Percentiles rank a stretch among this genome's conserved stretches.
phyloP scores from a whole-genome alignment of 2,888 invertebrate species.

The Ectobius pallidus region DNA sequence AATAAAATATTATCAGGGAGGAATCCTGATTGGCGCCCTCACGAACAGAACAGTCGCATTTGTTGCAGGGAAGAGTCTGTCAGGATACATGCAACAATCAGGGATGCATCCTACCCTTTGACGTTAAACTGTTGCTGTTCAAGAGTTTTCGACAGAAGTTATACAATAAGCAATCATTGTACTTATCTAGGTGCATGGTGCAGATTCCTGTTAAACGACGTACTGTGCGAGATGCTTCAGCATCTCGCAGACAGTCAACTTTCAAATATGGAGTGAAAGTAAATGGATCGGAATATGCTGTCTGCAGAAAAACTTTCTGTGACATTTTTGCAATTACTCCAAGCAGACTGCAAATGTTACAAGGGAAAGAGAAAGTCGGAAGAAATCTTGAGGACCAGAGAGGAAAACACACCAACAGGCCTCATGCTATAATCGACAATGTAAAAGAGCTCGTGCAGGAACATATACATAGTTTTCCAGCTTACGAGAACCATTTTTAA shows the following conservation, averaged over 20 bases:
- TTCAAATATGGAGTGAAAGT: no score
- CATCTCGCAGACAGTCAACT: not conserved
- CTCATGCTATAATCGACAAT: no score
- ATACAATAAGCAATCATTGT: not conserved
- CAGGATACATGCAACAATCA: not conserved
- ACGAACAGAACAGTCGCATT: no score
- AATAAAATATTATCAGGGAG: no score
- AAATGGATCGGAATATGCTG: constrained; percentile 8
- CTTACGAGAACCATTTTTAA: not conserved
- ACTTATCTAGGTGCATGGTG: constrained; percentile 14
- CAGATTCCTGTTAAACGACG: not conserved
- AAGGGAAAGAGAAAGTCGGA: not conserved
- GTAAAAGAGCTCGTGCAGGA: constrained; percentile 3
- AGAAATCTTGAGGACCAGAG: constrained; percentile 5
- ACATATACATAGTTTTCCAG: constrained; percentile 11
- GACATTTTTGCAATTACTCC: not conserved
- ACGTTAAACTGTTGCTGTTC: not conserved
- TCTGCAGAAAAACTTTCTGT: constrained; percentile 24
- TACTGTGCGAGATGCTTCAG: not conserved
- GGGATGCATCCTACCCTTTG: not conserved
- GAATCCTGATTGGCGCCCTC: no score
- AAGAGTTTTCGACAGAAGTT: no score
- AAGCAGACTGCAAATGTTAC: constrained; percentile 11
- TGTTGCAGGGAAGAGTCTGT: constrained; percentile 11
- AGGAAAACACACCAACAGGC: no score